Evolutionary conservation across 2,113 vertebrate genomes (phyloP).

Genomic region (Mionectes macconnelli): DNA sequence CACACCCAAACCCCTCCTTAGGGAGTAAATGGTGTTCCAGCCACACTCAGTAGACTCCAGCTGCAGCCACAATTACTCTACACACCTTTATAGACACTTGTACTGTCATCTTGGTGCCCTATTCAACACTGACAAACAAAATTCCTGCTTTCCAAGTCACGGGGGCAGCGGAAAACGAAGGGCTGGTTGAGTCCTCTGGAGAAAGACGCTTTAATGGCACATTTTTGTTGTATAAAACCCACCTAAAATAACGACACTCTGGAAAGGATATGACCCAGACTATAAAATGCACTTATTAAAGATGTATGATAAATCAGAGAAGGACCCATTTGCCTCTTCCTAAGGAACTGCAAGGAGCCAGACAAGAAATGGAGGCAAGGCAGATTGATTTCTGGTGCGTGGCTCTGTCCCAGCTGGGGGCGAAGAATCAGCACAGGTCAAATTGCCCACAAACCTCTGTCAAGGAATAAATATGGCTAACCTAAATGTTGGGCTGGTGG

Average conservation of each 20-base stretch:
- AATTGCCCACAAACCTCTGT: neutral
- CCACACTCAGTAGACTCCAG: neutral
- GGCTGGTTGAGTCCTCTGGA: conserved; percentile 3
- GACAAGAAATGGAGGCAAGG: neutral
- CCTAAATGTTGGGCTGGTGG: neutral
- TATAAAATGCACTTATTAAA: conserved; percentile 60
- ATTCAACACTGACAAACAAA: neutral
- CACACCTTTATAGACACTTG: neutral
- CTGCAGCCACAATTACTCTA: neutral
- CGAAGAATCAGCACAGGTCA: conserved; percentile 19
- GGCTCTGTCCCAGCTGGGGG: neutral
- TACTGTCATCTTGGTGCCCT: neutral
- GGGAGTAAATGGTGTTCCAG: neutral
- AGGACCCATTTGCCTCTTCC: conserved; percentile 5
- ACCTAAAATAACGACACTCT: conserved; percentile 51
- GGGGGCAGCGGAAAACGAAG: neutral
- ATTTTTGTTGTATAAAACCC: conserved; percentile 48
- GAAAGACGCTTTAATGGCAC: conserved; percentile 36
- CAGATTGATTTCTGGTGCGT: neutral
- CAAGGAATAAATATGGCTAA: neutral
- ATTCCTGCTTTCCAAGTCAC: neutral
- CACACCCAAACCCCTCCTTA: neutral
- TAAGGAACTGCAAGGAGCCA: neutral
- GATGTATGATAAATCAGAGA: conserved; percentile 47
- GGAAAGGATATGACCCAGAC: conserved; percentile 55